These are phyloP conservation scores for Cynocephalus volans DNA, from an alignment of 2,113 vertebrate species.

Conservation along the genomic window DNA sequence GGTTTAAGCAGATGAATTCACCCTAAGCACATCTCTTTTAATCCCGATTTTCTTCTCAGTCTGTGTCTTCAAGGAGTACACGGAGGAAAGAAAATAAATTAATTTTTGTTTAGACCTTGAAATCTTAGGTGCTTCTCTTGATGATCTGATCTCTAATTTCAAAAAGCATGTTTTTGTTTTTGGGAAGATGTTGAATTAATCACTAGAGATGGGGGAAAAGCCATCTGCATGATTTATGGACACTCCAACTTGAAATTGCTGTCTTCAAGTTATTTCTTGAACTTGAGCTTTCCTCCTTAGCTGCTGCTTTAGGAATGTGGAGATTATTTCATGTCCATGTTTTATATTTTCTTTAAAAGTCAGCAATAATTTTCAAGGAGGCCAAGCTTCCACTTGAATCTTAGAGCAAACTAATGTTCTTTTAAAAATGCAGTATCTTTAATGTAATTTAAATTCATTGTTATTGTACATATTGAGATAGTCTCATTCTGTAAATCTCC, in stretches of 20 bases:
- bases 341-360: constrained; percentile 79
- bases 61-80: constrained; percentile 96
- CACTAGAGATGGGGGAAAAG: constrained; percentile 82
- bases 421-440: constrained; percentile 46
- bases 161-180: constrained; percentile 89
- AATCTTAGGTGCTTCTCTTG: constrained; percentile 89
- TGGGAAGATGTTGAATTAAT: constrained; percentile 89
- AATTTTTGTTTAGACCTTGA: constrained; percentile 92
- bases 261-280: constrained; percentile 80
- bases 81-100: constrained; percentile 91
- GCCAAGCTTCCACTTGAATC: constrained; percentile 41
- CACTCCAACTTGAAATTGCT: constrained; percentile 75
- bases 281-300: constrained; percentile 72
- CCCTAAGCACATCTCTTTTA: constrained; percentile 98
- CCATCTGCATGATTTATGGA: constrained; percentile 89
- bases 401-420: constrained; percentile 29
- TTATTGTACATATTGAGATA: neutral
- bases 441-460: constrained; percentile 53
- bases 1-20: constrained; percentile 95
- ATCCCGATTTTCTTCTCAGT: constrained; percentile 95
- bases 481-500: constrained; percentile 32
- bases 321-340: constrained; percentile 71
- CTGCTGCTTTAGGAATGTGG: constrained; percentile 69
- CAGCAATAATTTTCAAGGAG: constrained; percentile 60
- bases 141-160: constrained; percentile 91